Percentiles rank a stretch among this genome's conserved stretches.
These are phyloP conservation scores for Blastomussa wellsi DNA, from an alignment of 92 coral and sea anemone species.

Conservation along the genomic window DNA sequence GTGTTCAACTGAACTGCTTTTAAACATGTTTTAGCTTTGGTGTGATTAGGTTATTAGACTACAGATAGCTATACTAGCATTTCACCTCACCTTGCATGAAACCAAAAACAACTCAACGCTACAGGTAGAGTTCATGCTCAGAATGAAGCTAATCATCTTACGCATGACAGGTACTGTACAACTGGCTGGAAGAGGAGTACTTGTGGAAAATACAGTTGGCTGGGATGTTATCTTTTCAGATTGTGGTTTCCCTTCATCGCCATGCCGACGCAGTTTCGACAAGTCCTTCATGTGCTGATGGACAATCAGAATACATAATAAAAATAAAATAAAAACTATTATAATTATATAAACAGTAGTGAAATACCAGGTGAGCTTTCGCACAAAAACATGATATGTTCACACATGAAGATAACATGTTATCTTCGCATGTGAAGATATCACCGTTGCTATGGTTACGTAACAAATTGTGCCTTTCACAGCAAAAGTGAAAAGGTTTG, in stretches of 20 bases:
- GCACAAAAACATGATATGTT: too few species aligned
- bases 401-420: too few species aligned
- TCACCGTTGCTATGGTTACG: too few species aligned
- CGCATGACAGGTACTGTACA: conserved; percentile 87
- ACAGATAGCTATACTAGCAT: neutral
- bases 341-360: too few species aligned
- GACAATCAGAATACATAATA: neutral
- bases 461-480: too few species aligned
- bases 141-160: conserved; percentile 81
- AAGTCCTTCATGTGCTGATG: conserved; percentile 76
- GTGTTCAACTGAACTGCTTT: too few species aligned
- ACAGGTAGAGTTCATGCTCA: conserved; percentile 78
- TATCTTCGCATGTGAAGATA: too few species aligned
- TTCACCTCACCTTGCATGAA: conserved; percentile 82
- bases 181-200: conserved; percentile 47
- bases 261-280: conserved; percentile 70
- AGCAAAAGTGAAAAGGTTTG: too few species aligned
- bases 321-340: too few species aligned
- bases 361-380: too few species aligned
- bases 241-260: conserved; percentile 36
- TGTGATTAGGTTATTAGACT: too few species aligned
- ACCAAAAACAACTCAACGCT: conserved; percentile 86
- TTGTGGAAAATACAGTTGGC: conserved; percentile 41
- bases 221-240: conserved; percentile 38
- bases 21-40: too few species aligned